Evolutionary conservation across 2,113 vertebrate genomes (phyloP).

Genomic region (Megaleporinus macrocephalus): DNA sequence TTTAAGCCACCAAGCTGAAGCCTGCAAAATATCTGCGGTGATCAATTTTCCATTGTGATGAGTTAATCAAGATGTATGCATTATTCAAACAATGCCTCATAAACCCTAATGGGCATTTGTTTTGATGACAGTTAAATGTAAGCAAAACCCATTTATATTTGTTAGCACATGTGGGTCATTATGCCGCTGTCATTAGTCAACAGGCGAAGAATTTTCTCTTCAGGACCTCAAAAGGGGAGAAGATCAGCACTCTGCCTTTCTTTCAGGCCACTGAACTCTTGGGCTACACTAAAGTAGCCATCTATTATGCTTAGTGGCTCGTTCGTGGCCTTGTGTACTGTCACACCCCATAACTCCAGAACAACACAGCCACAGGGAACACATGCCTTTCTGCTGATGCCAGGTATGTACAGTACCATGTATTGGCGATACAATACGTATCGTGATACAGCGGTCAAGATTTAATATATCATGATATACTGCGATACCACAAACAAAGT

Average conservation of each 20-base stretch:
- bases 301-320: constrained; percentile 48
- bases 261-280: constrained; percentile 19
- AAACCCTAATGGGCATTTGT: constrained; percentile 79
- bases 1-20: constrained; percentile 11
- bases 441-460: too few relatives aligned
- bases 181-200: constrained; percentile 73
- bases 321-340: background rate
- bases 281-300: constrained; percentile 32
- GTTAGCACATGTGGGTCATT: constrained; percentile 75
- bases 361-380: background rate
- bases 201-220: constrained; percentile 50
- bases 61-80: constrained; percentile 78
- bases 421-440: too few relatives aligned
- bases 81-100: constrained; percentile 76
- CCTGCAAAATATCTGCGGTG: constrained; percentile 41
- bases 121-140: constrained; percentile 78
- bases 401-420: too few relatives aligned
- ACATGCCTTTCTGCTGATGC: background rate
- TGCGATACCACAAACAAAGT: too few relatives aligned
- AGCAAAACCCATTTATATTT: constrained; percentile 76
- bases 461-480: too few relatives aligned
- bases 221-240: constrained; percentile 42
- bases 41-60: constrained; percentile 73
- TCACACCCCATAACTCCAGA: constrained; percentile 6
- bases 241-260: constrained; percentile 23